Percentiles rank a stretch among this genome's conserved stretches.
Evolutionary conservation across 1,140 invertebrate genomes (phyloP).

Genomic region (Penaeus japonicus): DNA sequence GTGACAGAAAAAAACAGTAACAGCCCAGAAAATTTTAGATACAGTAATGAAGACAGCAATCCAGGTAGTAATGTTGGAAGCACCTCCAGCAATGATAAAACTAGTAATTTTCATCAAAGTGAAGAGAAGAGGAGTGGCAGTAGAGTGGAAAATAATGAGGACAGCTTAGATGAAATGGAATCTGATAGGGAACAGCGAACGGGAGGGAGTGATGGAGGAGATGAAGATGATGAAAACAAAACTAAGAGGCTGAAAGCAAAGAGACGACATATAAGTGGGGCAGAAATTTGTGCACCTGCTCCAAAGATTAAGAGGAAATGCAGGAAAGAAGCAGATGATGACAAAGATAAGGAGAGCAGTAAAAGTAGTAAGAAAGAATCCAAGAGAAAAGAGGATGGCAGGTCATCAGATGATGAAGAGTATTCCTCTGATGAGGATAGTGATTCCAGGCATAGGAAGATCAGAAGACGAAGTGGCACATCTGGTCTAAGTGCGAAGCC

Average conservation of each 20-base stretch:
- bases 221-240: neutral
- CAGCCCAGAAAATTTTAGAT: too few relatives aligned
- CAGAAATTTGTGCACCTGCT: neutral
- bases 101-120: too few relatives aligned
- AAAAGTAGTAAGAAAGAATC: too few relatives aligned
- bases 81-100: too few relatives aligned
- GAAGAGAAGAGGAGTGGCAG: too few relatives aligned
- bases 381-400: neutral
- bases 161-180: too few relatives aligned
- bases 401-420: neutral
- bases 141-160: too few relatives aligned
- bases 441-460: neutral
- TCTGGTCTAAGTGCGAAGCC: constrained; percentile 17
- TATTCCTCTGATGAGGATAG: neutral
- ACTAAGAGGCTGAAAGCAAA: neutral
- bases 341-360: neutral
- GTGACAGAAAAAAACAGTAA: too few relatives aligned
- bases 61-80: too few relatives aligned
- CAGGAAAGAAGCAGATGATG: neutral
- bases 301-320: constrained; percentile 18
- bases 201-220: neutral
- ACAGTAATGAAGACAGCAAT: too few relatives aligned
- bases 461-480: neutral
- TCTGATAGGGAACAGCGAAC: too few relatives aligned
- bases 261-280: neutral